Evolutionary conservation across 2,888 invertebrate species (phyloP).

Genomic region (Allophyes oxyacanthae): DNA sequence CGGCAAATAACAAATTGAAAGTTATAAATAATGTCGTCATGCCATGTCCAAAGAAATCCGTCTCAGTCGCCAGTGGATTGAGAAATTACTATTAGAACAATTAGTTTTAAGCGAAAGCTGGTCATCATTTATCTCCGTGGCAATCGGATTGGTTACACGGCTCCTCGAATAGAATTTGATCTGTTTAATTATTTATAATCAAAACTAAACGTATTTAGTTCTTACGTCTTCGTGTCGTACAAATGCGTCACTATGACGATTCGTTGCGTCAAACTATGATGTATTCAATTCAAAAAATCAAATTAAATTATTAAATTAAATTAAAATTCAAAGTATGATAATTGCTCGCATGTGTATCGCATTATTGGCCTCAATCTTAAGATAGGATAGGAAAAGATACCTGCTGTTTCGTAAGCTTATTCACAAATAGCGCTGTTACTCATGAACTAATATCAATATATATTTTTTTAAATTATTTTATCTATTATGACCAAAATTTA

Average conservation of each 20-base stretch:
- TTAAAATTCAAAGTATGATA: too few relatives aligned
- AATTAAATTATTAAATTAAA: too few relatives aligned
- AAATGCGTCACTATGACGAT: constrained; percentile 65
- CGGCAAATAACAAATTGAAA: constrained; percentile 64
- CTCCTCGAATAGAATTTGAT: constrained; percentile 58
- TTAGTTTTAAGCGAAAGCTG: constrained; percentile 78
- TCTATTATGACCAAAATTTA: background rate
- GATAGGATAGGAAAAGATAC: constrained; percentile 20
- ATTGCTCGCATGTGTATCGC: constrained; percentile 39
- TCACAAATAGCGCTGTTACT: constrained; percentile 11
- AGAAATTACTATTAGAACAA: constrained; percentile 80
- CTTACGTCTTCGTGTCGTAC: constrained; percentile 53
- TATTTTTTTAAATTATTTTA: background rate
- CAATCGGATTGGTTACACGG: constrained; percentile 73
- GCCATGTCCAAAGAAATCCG: constrained; percentile 74
- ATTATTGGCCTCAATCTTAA: constrained; percentile 36
- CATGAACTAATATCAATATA: constrained; percentile 5
- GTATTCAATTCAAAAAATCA: constrained; percentile 51
- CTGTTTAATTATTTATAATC: constrained; percentile 57
- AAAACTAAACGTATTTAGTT: constrained; percentile 63
- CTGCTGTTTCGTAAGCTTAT: constrained; percentile 22
- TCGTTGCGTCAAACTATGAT: constrained; percentile 60
- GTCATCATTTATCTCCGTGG: constrained; percentile 75
- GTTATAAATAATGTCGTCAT: constrained; percentile 70
- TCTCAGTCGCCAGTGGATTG: constrained; percentile 73